Evolutionary conservation across 2,113 vertebrate genomes (phyloP).

Genomic region (Noctilio leporinus): DNA sequence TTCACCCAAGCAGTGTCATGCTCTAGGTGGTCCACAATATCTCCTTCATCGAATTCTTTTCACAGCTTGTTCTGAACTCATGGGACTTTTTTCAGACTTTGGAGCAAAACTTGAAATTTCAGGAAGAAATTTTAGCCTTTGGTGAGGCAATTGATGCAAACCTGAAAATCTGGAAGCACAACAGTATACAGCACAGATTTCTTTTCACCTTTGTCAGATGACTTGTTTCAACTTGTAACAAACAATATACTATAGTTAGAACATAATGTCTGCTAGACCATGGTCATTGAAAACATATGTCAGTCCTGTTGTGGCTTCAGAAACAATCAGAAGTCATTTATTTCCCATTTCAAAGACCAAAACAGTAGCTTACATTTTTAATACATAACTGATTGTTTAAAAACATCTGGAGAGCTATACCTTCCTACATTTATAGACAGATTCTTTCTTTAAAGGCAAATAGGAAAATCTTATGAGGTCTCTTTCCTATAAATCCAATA

Average conservation of each 20-base stretch:
- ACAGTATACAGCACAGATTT: slow-evolving; percentile 33
- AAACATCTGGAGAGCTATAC: slow-evolving; percentile 80
- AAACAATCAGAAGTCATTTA: slow-evolving; percentile 78
- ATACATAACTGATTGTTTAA: slow-evolving; percentile 75
- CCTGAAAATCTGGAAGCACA: background rate
- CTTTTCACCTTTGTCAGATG: slow-evolving; percentile 69
- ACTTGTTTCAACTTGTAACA: slow-evolving; percentile 73
- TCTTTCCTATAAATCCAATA: slow-evolving; percentile 68
- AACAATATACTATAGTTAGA: slow-evolving; percentile 74
- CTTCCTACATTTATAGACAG: slow-evolving; percentile 78
- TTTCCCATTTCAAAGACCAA: slow-evolving; percentile 75
- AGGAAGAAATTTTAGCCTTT: slow-evolving; percentile 54
- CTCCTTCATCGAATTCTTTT: slow-evolving; percentile 67
- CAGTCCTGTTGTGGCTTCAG: slow-evolving; percentile 67
- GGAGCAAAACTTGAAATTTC: slow-evolving; percentile 69
- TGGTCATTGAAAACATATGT: slow-evolving; percentile 78
- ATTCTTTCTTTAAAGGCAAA: slow-evolving; percentile 80
- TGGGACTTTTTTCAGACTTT: slow-evolving; percentile 70
- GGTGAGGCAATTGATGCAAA: background rate
- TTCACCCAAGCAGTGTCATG: slow-evolving; percentile 69
- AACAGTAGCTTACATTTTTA: slow-evolving; percentile 80
- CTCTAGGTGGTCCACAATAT: slow-evolving; percentile 69
- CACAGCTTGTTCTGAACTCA: slow-evolving; percentile 48
- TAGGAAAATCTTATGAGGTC: slow-evolving; percentile 79
- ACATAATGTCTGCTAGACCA: slow-evolving; percentile 63